Evolutionary conservation across 2,888 invertebrate species (phyloP), one percentile per base, ranked within the genome.

Genomic region (Synergus japonicus): DNA sequence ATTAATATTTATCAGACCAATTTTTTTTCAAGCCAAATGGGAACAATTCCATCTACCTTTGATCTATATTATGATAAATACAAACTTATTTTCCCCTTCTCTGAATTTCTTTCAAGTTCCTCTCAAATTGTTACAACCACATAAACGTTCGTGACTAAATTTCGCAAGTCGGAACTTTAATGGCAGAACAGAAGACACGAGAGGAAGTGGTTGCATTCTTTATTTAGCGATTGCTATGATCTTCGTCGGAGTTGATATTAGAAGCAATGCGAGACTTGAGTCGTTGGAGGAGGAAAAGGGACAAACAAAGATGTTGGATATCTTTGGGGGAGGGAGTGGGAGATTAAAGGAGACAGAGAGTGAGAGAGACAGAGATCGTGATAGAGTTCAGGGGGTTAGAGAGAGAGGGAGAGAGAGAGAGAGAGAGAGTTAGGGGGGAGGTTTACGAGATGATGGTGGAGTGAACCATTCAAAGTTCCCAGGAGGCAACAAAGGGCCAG

Each of bases 401-500:
- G 76, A 78, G 79, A 76, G 79, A 81, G 63, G 64, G 76, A 78
- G 79, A 76, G 78, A 81, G 63, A 81, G 79, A 79, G 67, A 79
- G 78, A 22, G 77, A 80, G 65, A 79, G 78, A 81, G 63, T 60
- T 78, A 78, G 18, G 77, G 80, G 64, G 79, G 78, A 81, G 63
- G 81, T 37, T 86, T 84, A 79, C 77, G 82, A 80, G 81, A 80
- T 87, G 82, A 79, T 78, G 83, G 84, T 84, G 88, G 90, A 88
- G 88, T 86, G 88, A 86, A 86, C 90, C 90, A 91, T 91, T 91
- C 84, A 91, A 88, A 89, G 92, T 92, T 92, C 92, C 91, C 92
- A 92, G 91, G 91, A 91, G 91, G 89, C 91, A 91, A 91, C 91
- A 92, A 92, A 91, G 90, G 91, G 91, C 90, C 91, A 90, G 89